phyloP scores from a whole-genome alignment of 1,140 invertebrate genomes.

The Drosophila punjabiensis region DNA sequence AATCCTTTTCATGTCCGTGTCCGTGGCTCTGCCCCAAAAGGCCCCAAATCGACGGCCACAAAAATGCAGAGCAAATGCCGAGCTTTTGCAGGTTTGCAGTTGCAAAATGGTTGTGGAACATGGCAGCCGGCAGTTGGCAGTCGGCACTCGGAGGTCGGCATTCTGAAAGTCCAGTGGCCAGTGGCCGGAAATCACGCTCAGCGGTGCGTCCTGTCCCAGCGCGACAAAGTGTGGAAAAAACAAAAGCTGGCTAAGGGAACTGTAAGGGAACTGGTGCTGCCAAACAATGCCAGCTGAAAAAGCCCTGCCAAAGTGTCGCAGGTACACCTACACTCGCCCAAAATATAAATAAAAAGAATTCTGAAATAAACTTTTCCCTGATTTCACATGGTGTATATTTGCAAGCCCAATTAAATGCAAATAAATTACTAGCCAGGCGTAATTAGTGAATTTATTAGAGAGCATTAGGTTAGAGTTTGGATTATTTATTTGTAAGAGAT shows the following conservation, averaged over 20 bases:
- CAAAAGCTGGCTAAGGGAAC: constrained; percentile 36
- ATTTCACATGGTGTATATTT: background rate
- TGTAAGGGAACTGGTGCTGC: background rate
- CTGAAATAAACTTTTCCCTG: background rate
- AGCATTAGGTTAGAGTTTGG: no score
- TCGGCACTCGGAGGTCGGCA: constrained; percentile 3
- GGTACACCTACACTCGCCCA: background rate
- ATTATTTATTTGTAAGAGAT: background rate
- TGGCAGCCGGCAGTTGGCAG: constrained; percentile 6
- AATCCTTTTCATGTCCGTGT: constrained; percentile 21
- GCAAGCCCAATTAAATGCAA: background rate
- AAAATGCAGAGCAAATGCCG: constrained; percentile 24
- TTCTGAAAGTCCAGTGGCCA: constrained; percentile 34
- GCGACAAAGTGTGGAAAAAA: constrained; percentile 61
- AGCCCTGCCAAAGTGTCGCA: background rate
- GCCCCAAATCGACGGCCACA: constrained; percentile 38
- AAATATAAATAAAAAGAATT: background rate
- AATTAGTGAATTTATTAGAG: constrained; percentile 6
- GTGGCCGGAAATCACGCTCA: constrained; percentile 77
- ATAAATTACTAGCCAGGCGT: background rate
- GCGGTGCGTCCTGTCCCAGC: constrained; percentile 42
- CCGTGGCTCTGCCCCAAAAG: constrained; percentile 13
- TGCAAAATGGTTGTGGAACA: constrained; percentile 21
- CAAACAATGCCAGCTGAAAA: constrained; percentile 9
- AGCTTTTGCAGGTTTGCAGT: constrained; percentile 11